These are phyloP conservation scores for Rhinopomastus cyanomelas DNA, from an alignment of 2,113 vertebrate genomes.

Conservation along the genomic window DNA sequence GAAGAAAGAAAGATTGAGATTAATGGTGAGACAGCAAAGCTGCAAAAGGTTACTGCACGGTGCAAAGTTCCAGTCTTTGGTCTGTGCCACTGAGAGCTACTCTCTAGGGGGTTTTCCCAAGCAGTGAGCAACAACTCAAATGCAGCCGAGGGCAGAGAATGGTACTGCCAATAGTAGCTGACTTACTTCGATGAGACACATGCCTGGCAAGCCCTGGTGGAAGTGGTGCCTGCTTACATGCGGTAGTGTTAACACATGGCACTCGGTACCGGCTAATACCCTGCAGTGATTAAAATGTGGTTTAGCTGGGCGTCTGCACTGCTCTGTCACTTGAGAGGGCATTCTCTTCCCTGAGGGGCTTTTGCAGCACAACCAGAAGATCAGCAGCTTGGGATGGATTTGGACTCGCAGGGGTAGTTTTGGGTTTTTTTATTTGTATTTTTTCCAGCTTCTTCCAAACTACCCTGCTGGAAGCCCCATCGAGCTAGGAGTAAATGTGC, in stretches of 20 bases:
- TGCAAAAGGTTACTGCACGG: neutral
- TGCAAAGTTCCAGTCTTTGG: neutral
- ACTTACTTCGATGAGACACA: neutral
- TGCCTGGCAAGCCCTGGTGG: neutral
- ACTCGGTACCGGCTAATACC: neutral
- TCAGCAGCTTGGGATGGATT: accelerated
- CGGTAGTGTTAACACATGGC: accelerated
- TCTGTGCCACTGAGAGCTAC: neutral
- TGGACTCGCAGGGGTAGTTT: neutral
- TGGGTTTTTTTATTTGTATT: neutral
- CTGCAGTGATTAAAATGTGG: neutral
- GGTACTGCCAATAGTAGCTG: neutral
- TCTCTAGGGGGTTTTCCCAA: neutral
- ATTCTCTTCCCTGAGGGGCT: neutral
- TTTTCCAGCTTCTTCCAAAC: neutral
- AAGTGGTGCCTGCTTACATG: neutral
- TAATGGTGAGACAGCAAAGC: neutral
- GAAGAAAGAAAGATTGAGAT: neutral
- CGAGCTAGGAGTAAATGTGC: neutral
- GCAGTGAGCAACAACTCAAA: neutral
- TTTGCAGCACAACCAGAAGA: neutral
- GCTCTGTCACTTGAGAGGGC: accelerated
- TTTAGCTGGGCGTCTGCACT: neutral
- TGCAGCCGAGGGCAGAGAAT: neutral
- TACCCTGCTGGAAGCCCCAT: neutral